Evolutionary conservation across 2,797 vertebrate species (phyloP), one percentile per base, ranked within the genome.

Genomic region (Chiroxiphia lanceolata): DNA sequence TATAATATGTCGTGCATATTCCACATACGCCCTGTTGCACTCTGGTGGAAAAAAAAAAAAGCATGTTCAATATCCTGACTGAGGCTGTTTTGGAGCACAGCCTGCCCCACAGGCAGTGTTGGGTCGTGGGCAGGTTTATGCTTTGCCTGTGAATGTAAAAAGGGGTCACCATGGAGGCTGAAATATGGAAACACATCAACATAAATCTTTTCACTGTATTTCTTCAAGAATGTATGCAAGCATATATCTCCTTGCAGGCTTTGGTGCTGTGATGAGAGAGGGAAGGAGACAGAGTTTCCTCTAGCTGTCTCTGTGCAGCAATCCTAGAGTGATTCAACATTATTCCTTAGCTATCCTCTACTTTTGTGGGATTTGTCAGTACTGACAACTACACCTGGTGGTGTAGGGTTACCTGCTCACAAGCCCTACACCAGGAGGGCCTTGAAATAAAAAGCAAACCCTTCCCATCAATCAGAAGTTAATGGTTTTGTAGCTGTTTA

Each of bases 11-110:
- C 47, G 34, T 38, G 40, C 25, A 38, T 63, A 91, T 90, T 51
- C 67, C 67, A 42, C 69, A n/a, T 19, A 34, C 6, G 56, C 25
- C 42, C 33, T 82, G 25, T 38, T 80, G 51, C 36, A n/a, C 15
- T 67, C 1, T 0, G 34, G 15, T 9, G 3, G 5, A n/a, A 26
- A 82, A 60, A 13, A 33, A 36, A 26, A 71, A 64, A 10, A 0
- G 0, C 1, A 2, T 14, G 8, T 85, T 89, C 77, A 89, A 44
- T 94, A 88, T 81, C 69, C 72, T 88, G 89, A 34, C 42, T 22
- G 20, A 27, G 59, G 19, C 48, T 19, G 18, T 6, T 48, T 76
- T 53, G 65, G 53, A 77, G 71, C 42, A 44, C 22, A 85, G 45
- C n/a, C 61, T 90, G 70, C 20, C 4, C 3, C 34, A 29, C 15